These are phyloP conservation scores for Ptychadena robeensis DNA, from an alignment of 2,797 vertebrate genomes.

Conservation along the genomic window DNA sequence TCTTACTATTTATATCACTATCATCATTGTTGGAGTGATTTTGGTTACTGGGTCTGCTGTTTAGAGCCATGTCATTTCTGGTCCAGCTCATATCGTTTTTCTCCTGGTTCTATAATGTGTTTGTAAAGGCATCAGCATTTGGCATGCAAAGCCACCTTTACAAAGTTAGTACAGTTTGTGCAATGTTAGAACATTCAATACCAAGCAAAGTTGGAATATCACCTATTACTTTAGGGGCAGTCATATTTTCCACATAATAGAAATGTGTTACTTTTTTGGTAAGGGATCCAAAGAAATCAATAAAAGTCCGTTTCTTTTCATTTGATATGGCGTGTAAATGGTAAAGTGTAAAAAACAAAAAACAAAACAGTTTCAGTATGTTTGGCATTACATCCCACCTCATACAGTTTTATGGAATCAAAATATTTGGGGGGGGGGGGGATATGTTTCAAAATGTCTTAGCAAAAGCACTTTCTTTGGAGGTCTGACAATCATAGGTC, in stretches of 20 bases:
- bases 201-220: background rate
- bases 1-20: slow-evolving; percentile 7
- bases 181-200: background rate
- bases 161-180: background rate
- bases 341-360: too few relatives aligned
- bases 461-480: background rate
- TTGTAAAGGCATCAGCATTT: slow-evolving; percentile 9
- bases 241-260: background rate
- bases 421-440: too few relatives aligned
- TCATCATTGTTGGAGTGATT: background rate
- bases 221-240: background rate
- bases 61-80: slow-evolving; percentile 22
- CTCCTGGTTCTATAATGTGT: slow-evolving; percentile 8
- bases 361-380: too few relatives aligned
- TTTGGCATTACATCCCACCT: too few relatives aligned
- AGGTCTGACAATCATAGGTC: background rate
- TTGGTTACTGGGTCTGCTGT: slow-evolving; percentile 19
- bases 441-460: too few relatives aligned
- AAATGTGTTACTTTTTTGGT: background rate
- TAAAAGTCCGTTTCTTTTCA: too few relatives aligned
- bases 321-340: too few relatives aligned
- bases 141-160: background rate
- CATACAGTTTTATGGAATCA: too few relatives aligned
- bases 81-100: slow-evolving; percentile 13
- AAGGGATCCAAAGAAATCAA: background rate